Conservation (phyloP, 1,140 invertebrate genomes). For the Papilio xuthus region DNA sequence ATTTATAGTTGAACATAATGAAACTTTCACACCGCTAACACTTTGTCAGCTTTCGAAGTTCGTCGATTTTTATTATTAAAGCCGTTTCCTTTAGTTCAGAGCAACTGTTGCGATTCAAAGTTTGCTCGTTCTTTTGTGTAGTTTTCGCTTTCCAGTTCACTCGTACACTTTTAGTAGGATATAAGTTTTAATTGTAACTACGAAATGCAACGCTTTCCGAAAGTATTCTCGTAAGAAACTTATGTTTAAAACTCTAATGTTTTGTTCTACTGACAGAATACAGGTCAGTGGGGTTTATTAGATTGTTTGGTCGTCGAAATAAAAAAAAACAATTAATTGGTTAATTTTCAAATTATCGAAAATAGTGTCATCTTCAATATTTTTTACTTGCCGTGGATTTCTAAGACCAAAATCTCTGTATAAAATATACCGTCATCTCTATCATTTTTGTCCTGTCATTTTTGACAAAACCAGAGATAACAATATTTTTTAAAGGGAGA, state of each 20-base stretch:
- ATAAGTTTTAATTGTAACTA: conserved; percentile 32
- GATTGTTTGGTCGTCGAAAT: not conserved
- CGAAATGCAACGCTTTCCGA: not conserved
- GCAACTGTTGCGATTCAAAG: conserved; percentile 35
- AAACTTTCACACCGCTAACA: conserved; percentile 21
- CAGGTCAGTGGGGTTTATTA: not conserved
- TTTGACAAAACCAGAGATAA: no score
- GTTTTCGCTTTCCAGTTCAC: conserved; percentile 7
- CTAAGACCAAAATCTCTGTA: no score
- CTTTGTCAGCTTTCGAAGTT: conserved; percentile 28
- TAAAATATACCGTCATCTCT: no score
- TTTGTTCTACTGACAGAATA: not conserved
- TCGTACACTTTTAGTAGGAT: conserved; percentile 16
- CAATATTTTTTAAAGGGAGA: no score
- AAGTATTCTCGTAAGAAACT: not conserved
- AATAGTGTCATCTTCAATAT: no score
- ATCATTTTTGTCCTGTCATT: no score
- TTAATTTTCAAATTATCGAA: no score
- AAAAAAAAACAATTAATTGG: no score
- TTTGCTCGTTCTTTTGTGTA: conserved; percentile 32
- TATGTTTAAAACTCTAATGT: not conserved
- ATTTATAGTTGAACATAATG: conserved; percentile 12
- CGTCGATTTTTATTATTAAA: conserved; percentile 35
- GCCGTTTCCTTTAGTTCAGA: conserved; percentile 1
- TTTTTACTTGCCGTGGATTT: no score